A percentile compares a stretch with the other conserved stretches of the same genome.
These are phyloP conservation scores for Cantharis lateralis DNA, from an alignment of 2,888 invertebrate genomes.

Conservation along the genomic window DNA sequence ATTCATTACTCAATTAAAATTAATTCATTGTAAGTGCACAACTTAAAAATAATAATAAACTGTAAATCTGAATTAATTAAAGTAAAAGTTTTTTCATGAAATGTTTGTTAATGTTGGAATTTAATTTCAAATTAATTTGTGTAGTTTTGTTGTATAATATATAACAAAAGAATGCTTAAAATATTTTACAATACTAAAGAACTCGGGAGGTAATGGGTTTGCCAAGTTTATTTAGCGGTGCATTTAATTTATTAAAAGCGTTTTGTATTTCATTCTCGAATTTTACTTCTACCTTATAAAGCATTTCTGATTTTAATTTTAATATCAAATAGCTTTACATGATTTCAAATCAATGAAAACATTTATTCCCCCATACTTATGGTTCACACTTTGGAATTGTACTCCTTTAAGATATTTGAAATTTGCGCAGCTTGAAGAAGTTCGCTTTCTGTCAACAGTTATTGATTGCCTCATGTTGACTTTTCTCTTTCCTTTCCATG, in stretches of 20 bases:
- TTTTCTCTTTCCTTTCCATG: conserved; percentile 30
- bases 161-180: background rate
- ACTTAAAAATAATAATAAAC: background rate
- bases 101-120: background rate
- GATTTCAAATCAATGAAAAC: background rate
- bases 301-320: background rate
- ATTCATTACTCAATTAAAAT: background rate
- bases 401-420: conserved; percentile 3
- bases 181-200: background rate
- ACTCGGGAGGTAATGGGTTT: background rate
- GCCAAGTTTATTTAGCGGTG: background rate
- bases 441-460: conserved; percentile 27
- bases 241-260: background rate
- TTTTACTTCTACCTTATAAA: background rate
- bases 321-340: background rate
- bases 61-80: background rate
- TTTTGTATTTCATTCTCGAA: background rate
- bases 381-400: background rate
- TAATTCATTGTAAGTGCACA: background rate
- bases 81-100: background rate
- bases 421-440: conserved; percentile 26
- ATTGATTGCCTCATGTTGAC: conserved; percentile 32
- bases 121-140: background rate
- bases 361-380: background rate
- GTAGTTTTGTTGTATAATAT: background rate